Percentiles rank a stretch among this genome's conserved stretches.
phyloP scores from a whole-genome alignment of 2,113 vertebrate genomes.

The Argyrosomus japonicus region DNA sequence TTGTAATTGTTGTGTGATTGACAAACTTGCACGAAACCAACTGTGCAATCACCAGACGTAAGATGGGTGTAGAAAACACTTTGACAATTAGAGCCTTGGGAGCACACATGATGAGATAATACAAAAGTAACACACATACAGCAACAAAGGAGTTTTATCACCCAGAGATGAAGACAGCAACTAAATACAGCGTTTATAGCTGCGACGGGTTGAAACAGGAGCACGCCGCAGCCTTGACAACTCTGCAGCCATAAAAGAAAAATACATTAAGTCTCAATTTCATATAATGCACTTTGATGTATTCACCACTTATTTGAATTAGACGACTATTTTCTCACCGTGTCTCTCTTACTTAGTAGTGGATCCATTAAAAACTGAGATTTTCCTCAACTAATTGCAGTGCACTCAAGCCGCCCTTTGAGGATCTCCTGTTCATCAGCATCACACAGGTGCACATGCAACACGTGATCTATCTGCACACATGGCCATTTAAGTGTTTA shows the following conservation, averaged over 20 bases:
- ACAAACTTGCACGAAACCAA: not conserved
- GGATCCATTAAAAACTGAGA: conserved; percentile 61
- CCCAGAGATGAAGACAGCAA: not conserved
- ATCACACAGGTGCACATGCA: conserved; percentile 62
- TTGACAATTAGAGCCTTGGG: not conserved
- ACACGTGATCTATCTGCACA: conserved; percentile 13
- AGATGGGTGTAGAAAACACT: not conserved
- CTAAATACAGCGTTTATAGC: not conserved
- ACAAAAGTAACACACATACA: not conserved
- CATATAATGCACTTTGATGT: conserved; percentile 50
- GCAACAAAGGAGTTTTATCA: not conserved
- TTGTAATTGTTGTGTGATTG: not conserved
- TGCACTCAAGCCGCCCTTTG: conserved; percentile 70
- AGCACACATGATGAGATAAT: not conserved
- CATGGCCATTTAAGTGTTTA: conserved; percentile 33
- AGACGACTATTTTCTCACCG: conserved; percentile 46
- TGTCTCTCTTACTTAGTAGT: conserved; percentile 41
- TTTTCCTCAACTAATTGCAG: conserved; percentile 66
- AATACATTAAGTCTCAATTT: conserved; percentile 38
- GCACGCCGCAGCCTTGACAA: not conserved
- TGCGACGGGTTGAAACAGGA: conserved; percentile 6
- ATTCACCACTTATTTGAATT: conserved; percentile 32
- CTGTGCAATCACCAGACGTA: not conserved
- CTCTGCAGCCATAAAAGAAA: conserved; percentile 16
- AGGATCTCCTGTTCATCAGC: conserved; percentile 65